Evolutionary conservation across 2,113 vertebrate genomes (phyloP).

Genomic region (Tupaia chinensis): DNA sequence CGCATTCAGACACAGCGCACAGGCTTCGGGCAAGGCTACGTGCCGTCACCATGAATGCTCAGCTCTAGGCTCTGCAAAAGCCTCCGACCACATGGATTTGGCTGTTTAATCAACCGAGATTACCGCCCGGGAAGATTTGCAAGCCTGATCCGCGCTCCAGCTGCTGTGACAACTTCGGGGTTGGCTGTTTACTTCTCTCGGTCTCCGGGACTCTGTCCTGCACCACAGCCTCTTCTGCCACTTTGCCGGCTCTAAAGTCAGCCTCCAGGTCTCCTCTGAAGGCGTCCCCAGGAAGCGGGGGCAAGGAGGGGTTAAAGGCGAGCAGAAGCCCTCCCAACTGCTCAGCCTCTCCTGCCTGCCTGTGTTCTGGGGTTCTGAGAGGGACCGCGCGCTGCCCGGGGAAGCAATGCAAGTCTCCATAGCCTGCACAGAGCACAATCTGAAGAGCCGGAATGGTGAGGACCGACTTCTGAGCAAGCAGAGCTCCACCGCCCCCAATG

Average conservation of each 20-base stretch:
- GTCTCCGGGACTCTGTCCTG: conserved; percentile 49
- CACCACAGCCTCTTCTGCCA: conserved; percentile 42
- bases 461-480: conserved; percentile 95
- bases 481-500: conserved; percentile 93
- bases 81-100: conserved; percentile 68
- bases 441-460: conserved; percentile 97
- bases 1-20: conserved; percentile 62
- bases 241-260: conserved; percentile 2
- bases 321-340: not conserved
- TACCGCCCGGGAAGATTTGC: not conserved
- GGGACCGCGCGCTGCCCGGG: conserved; percentile 73
- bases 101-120: conserved; percentile 23
- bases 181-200: not conserved
- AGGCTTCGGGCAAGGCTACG: conserved; percentile 57
- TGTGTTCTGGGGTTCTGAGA: conserved; percentile 59
- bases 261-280: not conserved
- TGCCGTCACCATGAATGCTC: conserved; percentile 49
- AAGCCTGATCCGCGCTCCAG: not conserved
- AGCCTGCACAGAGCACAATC: conserved; percentile 98
- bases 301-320: conserved; percentile 15
- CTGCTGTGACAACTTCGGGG: conserved; percentile 67
- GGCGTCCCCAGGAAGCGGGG: not conserved
- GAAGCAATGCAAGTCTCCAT: conserved; percentile 99
- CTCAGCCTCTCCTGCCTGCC: conserved; percentile 67
- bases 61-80: conserved; percentile 53